Conservation (phyloP, 2,113 vertebrate genomes). For the Oostethus manadensis region DNA sequence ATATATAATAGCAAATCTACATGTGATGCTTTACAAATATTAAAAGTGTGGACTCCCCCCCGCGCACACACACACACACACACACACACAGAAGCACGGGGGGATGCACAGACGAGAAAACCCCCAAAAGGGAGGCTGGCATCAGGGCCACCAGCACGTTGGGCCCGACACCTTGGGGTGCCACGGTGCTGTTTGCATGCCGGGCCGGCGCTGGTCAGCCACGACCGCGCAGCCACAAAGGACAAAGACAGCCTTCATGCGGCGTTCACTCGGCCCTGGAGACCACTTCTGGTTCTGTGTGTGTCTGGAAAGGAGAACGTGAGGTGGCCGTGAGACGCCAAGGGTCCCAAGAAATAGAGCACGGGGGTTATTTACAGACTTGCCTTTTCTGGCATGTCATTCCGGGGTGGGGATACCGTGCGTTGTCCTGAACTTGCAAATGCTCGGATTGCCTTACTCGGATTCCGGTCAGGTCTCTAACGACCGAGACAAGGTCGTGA, state of each 20-base stretch:
- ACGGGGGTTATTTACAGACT: constrained; percentile 38
- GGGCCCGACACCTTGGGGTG: constrained; percentile 58
- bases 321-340: constrained; percentile 67
- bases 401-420: too few relatives aligned
- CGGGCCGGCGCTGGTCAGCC: constrained; percentile 32
- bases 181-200: constrained; percentile 43
- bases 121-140: constrained; percentile 19
- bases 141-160: constrained; percentile 44
- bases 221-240: constrained; percentile 48
- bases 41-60: too few relatives aligned
- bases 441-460: constrained; percentile 32
- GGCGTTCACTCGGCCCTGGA: constrained; percentile 68
- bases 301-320: constrained; percentile 69
- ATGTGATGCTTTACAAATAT: too few relatives aligned
- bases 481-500: constrained; percentile 57
- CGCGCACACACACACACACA: constrained; percentile 14
- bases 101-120: constrained; percentile 15
- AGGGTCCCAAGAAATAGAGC: constrained; percentile 34
- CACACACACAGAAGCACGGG: background rate
- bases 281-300: constrained; percentile 70
- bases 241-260: constrained; percentile 75
- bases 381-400: constrained; percentile 29
- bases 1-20: too few relatives aligned
- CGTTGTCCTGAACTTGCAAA: constrained; percentile 23
- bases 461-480: constrained; percentile 40